These are phyloP conservation scores for Drosophila baimaii DNA, from an alignment of 1,140 invertebrate species.

Conservation along the genomic window DNA sequence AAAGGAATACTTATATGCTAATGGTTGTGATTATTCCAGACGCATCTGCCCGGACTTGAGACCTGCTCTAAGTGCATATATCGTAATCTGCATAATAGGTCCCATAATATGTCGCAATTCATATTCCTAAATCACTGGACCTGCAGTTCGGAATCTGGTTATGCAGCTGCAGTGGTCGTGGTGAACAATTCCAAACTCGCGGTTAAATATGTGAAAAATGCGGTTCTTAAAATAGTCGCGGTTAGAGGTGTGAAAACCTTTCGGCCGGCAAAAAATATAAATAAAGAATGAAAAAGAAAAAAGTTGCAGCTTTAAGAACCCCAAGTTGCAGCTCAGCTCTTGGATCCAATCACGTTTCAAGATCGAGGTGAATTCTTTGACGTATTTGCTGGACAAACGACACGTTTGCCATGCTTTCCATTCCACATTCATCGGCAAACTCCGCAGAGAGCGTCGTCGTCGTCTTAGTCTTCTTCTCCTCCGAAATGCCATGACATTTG, in stretches of 20 bases:
- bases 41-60: slow-evolving; percentile 14
- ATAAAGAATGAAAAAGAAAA: not conserved
- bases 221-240: slow-evolving; percentile 62
- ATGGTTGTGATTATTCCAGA: slow-evolving; percentile 7
- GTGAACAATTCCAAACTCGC: slow-evolving; percentile 55
- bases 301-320: slow-evolving; percentile 2
- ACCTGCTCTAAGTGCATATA: slow-evolving; percentile 5
- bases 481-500: slow-evolving; percentile 76
- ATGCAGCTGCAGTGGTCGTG: slow-evolving; percentile 39
- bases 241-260: slow-evolving; percentile 57
- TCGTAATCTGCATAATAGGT: not conserved
- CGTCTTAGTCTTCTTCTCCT: slow-evolving; percentile 2
- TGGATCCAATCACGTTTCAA: slow-evolving; percentile 77
- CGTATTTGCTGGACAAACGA: slow-evolving; percentile 46
- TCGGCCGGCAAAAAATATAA: slow-evolving; percentile 25
- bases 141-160: slow-evolving; percentile 25
- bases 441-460: not conserved
- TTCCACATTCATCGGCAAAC: slow-evolving; percentile 25
- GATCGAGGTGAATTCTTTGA: slow-evolving; percentile 81
- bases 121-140: slow-evolving; percentile 5
- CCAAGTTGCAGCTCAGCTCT: slow-evolving; percentile 2
- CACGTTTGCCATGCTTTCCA: slow-evolving; percentile 60
- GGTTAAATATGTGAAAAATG: slow-evolving; percentile 60
- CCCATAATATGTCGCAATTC: not conserved
- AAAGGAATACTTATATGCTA: slow-evolving; percentile 10